Evolutionary conservation across 2,797 vertebrate species (phyloP), one percentile per base, ranked within the genome.

Genomic region (Acropternis orthonyx): DNA sequence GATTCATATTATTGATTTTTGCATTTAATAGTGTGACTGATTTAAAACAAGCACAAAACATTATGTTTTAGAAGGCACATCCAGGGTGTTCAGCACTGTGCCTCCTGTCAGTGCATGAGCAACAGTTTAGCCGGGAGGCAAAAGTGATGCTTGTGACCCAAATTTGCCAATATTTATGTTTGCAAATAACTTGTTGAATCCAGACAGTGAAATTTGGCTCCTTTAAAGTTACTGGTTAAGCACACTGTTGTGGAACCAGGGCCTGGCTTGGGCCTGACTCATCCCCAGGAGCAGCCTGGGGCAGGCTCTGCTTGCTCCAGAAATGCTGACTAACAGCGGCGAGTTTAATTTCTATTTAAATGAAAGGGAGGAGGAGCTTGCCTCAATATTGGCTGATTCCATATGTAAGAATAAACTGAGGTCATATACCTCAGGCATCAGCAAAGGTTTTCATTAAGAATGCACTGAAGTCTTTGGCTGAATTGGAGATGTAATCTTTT

Each of bases 271-370:
- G 59, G 30, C 30, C 7, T 36, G 84, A 51, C 6, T 51, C 71
- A 17, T 22, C n/a, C 26, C 37, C 36, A n/a, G 59, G 2, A 69
- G 34, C 62, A 58, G 9, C 5, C 6, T 44, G 83, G 27, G 69
- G 77, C 20, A 34, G 66, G 78, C 84, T 87, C 6, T 23, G 66
- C 82, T 34, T 37, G 75, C 43, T 46, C 20, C 72, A 41, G 76
- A 84, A 93, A 5, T 26, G 91, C 88, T 92, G 91, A 27, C 44
- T 68, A 43, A 58, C 46, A 2, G 58, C 3, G 46, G 3, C 8
- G 51, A 37, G 17, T 68, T 95, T 62, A 26, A 94, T 83, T 93
- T 93, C 76, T 62, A 68, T 96, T 84, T n/a, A 93, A 80, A 93
- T 93, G 30, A 78, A 30, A 68, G 41, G 65, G 49, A 58, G 62